Evolutionary conservation across 2,797 vertebrate genomes (phyloP).

Genomic region (Austrolebias charrua): DNA sequence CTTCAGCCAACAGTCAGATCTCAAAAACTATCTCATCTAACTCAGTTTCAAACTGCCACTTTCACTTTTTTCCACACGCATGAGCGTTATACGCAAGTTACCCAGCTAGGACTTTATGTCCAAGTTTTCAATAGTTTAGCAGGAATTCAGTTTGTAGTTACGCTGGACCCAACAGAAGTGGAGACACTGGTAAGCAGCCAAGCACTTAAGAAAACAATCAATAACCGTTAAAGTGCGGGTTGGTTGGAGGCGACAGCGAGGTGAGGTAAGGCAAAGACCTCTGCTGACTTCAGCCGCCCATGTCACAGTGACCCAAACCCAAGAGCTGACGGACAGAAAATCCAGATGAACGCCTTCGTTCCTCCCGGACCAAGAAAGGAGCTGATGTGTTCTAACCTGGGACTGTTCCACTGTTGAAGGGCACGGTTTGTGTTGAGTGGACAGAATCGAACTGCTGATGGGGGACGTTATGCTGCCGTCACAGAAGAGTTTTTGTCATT

Average conservation of each 20-base stretch:
- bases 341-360: constrained; percentile 57
- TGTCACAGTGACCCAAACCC: constrained; percentile 47
- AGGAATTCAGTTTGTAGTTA: constrained; percentile 1
- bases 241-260: constrained; percentile 46
- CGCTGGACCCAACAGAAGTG: not conserved
- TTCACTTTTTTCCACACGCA: constrained; percentile 29
- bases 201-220: constrained; percentile 27
- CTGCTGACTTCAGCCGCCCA: constrained; percentile 67
- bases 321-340: constrained; percentile 74
- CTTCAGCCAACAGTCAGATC: constrained; percentile 41
- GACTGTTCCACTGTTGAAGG: constrained; percentile 54
- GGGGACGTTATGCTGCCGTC: constrained; percentile 32
- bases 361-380: constrained; percentile 40
- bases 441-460: constrained; percentile 70
- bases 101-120: constrained; percentile 7
- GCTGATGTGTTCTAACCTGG: constrained; percentile 61
- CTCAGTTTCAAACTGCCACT: constrained; percentile 24
- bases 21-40: constrained; percentile 58
- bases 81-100: constrained; percentile 11
- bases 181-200: constrained; percentile 1
- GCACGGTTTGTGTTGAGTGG: constrained; percentile 47
- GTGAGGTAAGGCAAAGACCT: constrained; percentile 53
- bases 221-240: constrained; percentile 43
- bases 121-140: constrained; percentile 11
- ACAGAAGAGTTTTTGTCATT: constrained; percentile 43